Conservation (phyloP, 2,113 vertebrate species). For the Oreochromis aureus region DNA sequence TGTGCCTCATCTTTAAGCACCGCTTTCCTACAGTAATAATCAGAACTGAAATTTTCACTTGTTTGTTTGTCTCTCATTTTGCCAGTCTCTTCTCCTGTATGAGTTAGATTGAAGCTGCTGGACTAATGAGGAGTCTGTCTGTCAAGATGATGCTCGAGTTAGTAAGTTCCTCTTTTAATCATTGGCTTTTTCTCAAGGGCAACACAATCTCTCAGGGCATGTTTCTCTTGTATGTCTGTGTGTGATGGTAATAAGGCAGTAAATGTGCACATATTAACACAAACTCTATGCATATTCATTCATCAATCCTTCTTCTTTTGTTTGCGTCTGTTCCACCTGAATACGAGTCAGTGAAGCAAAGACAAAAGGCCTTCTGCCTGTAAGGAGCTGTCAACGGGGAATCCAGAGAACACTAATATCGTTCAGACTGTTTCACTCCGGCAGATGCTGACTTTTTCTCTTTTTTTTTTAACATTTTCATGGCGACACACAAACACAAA, state of each 20-base stretch:
- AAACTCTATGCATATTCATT: slow-evolving; percentile 1
- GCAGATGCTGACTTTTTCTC: background rate
- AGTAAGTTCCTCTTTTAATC: background rate
- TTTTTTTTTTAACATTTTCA: background rate
- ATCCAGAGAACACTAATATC: slow-evolving; percentile 3
- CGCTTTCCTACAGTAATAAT: background rate
- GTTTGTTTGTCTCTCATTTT: background rate
- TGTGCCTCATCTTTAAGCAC: background rate
- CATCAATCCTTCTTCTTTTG: background rate
- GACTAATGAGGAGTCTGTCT: background rate
- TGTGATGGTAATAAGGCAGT: background rate
- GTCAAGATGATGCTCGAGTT: background rate
- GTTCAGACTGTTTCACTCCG: background rate
- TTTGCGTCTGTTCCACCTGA: background rate
- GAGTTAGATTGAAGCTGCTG: background rate
- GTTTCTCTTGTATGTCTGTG: background rate
- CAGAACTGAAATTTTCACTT: background rate
- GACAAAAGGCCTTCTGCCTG: background rate
- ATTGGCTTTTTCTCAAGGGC: background rate
- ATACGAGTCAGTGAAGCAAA: background rate
- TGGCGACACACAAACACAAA: background rate
- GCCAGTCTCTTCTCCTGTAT: background rate
- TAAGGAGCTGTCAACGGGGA: slow-evolving; percentile 13
- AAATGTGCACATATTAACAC: background rate
- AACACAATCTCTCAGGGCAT: background rate